A percentile compares a stretch with the other conserved stretches of the same genome.
Conservation (phyloP, 2,113 vertebrate species). For the Phyllostomus discolor region DNA sequence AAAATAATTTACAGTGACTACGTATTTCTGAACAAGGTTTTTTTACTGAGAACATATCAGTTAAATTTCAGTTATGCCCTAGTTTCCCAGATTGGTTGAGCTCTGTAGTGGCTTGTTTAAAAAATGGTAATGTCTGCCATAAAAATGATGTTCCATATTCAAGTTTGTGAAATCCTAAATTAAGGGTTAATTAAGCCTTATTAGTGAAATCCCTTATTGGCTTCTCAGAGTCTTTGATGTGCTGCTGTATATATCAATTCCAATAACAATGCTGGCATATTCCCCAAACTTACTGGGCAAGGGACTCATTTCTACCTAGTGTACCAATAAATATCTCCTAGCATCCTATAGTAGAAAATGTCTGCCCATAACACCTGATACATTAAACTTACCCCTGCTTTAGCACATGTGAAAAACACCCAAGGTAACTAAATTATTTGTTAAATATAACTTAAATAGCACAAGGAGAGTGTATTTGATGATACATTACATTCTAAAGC, state of each 20-base stretch:
- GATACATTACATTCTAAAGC: background rate
- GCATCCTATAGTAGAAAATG: background rate
- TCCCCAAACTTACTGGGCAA: background rate
- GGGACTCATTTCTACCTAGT: background rate
- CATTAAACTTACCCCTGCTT: background rate
- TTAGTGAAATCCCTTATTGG: background rate
- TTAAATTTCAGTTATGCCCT: background rate
- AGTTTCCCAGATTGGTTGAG: background rate
- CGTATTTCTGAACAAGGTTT: background rate
- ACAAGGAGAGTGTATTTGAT: background rate
- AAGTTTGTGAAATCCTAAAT: background rate
- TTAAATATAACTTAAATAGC: background rate
- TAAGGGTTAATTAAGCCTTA: background rate
- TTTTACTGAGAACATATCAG: conserved; percentile 3
- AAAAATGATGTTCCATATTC: background rate
- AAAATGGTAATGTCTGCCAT: background rate
- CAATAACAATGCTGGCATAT: background rate
- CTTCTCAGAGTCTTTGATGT: background rate
- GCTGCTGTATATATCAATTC: background rate
- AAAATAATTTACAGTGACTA: background rate
- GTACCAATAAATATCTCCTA: background rate
- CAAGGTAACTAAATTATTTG: background rate
- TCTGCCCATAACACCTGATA: background rate
- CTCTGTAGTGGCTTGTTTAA: background rate
- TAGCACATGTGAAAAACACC: background rate